Evolutionary conservation across 2,888 invertebrate genomes (phyloP).

Genomic region (Rhagonycha lutea): DNA sequence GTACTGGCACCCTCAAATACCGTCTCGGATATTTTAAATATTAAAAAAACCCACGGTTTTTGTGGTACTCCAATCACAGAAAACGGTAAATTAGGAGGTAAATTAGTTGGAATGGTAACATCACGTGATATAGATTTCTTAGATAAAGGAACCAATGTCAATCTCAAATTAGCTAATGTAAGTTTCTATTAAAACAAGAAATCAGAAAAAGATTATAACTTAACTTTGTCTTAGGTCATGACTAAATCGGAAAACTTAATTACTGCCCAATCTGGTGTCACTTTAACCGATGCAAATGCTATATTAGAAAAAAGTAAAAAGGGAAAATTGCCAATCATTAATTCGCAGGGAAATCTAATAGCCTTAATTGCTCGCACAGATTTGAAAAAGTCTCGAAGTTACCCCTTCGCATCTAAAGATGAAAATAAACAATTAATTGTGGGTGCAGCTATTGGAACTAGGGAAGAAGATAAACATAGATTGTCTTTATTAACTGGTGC

Average conservation of each 20-base stretch:
- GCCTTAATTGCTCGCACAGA: conserved; percentile 97
- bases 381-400: conserved; percentile 95
- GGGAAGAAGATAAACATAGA: conserved; percentile 80
- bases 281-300: conserved; percentile 88
- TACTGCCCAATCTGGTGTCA: conserved; percentile 88
- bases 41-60: conserved; percentile 91
- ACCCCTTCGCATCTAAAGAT: conserved; percentile 98
- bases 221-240: conserved; percentile 67
- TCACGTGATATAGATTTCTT: conserved; percentile 84
- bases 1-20: conserved; percentile 89
- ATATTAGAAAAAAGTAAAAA: conserved; percentile 97
- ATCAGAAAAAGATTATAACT: background rate
- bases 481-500: conserved; percentile 79
- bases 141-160: conserved; percentile 64
- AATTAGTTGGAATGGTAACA: conserved; percentile 94
- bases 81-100: conserved; percentile 92
- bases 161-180: conserved; percentile 70
- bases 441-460: conserved; percentile 92
- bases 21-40: conserved; percentile 83
- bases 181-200: conserved; percentile 23
- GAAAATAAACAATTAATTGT: conserved; percentile 91
- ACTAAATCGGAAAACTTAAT: conserved; percentile 84
- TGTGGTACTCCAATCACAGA: conserved; percentile 96
- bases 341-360: conserved; percentile 84
- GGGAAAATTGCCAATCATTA: conserved; percentile 87